Evolutionary conservation across 2,888 invertebrate genomes (phyloP), one percentile per base, ranked within the genome.

Genomic region (Apodemia mormo): DNA sequence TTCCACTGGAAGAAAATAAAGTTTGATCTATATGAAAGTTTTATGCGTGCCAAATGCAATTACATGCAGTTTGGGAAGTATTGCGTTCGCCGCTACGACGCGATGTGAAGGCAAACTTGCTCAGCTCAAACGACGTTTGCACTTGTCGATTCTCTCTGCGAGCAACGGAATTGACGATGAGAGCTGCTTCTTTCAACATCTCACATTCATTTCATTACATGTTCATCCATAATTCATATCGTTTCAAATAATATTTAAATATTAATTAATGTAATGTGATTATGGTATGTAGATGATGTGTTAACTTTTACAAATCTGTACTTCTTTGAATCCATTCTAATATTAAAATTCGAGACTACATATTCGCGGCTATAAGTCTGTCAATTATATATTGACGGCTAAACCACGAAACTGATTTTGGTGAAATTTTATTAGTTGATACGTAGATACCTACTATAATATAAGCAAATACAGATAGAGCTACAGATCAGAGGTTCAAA

Each of bases 131-230:
- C 81, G 81, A 80, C 79, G 76, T 72, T 75, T 77, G 82, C 81
- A 84, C 87, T 90, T 82, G 82, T 80, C 82, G 78, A 92, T 91
- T 92, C 91, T 83, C 86, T 92, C 82, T 89, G 86, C 85, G 85
- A 81, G 84, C 87, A 90, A 92, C 88, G 78, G 91, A 92, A 92
- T 92, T 87, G 82, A 80, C 86, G 85, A 92, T 91, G 89, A 86
- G 83, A 76, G 77, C 77, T 76, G 79, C 78, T 85, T 82, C 85
- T 85, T 85, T 81, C 79, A 74, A 80, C 72, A 79, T 80, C 79
- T 81, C 80, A 81, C 81, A 82, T 81, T 84, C 82, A 83, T 82
- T 83, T 81, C 78, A 77, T 81, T 80, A 76, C 75, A 76, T 79
- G 80, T 79, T 77, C 77, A 66, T 49, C 5, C 12, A 56, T 52